These are phyloP conservation scores for Heteromurus nitidus DNA, from an alignment of 2,888 invertebrate species.

Conservation along the genomic window DNA sequence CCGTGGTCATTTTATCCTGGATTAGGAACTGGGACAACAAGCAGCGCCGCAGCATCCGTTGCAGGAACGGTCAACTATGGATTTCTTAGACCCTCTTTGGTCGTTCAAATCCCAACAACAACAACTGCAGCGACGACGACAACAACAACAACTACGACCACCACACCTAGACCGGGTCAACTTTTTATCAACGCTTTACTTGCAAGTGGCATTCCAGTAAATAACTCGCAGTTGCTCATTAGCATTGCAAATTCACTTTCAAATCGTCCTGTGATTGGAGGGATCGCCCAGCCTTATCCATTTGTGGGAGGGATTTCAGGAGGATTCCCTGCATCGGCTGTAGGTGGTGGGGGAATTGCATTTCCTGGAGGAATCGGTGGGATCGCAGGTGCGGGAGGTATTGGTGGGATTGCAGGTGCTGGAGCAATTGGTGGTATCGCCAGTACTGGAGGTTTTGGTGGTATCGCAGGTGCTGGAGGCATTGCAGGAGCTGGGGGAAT, in stretches of 20 bases:
- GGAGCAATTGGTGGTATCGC: background rate
- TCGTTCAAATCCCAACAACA: slow-evolving; percentile 41
- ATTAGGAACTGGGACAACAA: background rate
- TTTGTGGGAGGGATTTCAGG: slow-evolving; percentile 31
- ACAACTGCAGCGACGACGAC: slow-evolving; percentile 65
- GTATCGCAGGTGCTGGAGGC: slow-evolving; percentile 14
- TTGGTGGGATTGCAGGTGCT: slow-evolving; percentile 21
- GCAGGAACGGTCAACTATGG: slow-evolving; percentile 22
- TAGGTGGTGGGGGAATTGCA: slow-evolving; percentile 8
- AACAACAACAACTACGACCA: slow-evolving; percentile 48
- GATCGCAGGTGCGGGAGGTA: slow-evolving; percentile 3
- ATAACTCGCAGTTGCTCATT: background rate
- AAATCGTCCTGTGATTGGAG: slow-evolving; percentile 37
- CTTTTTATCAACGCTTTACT: slow-evolving; percentile 29
- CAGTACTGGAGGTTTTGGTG: background rate
- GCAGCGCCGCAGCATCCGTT: background rate
- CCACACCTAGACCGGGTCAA: slow-evolving; percentile 55
- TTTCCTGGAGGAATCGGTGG: slow-evolving; percentile 17
- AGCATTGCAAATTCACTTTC: background rate
- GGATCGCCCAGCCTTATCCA: slow-evolving; percentile 39
- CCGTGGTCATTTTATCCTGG: slow-evolving; percentile 25
- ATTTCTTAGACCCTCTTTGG: slow-evolving; percentile 15
- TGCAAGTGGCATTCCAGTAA: slow-evolving; percentile 1
- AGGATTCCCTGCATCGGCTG: slow-evolving; percentile 20
- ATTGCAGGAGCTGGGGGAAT: slow-evolving; percentile 8